These are phyloP conservation scores for Lophius piscatorius DNA, from an alignment of 2,113 vertebrate species.

Conservation along the genomic window DNA sequence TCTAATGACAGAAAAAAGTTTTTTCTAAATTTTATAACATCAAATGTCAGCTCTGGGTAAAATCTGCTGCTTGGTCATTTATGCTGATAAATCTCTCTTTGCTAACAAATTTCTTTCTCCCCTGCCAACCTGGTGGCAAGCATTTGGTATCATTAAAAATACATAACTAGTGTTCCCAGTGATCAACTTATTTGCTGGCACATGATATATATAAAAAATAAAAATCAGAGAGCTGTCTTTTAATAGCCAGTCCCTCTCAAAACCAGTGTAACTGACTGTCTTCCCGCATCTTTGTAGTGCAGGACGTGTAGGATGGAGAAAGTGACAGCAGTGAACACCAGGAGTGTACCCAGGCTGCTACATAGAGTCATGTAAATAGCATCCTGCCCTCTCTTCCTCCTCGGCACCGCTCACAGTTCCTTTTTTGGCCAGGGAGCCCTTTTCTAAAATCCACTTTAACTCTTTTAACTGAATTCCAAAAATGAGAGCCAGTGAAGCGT, in stretches of 20 bases:
- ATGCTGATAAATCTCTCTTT: conserved; percentile 25
- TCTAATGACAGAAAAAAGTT: too few relatives aligned
- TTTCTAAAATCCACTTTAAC: conserved; percentile 53
- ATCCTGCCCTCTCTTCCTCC: conserved; percentile 28
- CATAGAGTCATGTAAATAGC: conserved; percentile 54
- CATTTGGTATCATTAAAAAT: conserved; percentile 24
- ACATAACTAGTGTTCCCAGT: conserved; percentile 18
- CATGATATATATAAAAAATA: neutral
- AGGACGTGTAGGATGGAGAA: conserved; percentile 31
- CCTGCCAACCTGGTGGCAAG: conserved; percentile 40
- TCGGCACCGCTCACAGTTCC: conserved; percentile 20
- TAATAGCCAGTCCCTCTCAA: neutral
- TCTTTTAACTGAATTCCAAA: conserved; percentile 40
- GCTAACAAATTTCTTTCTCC: conserved; percentile 25
- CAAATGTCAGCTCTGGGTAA: conserved; percentile 24
- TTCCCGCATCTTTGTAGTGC: neutral
- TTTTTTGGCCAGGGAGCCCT: conserved; percentile 18
- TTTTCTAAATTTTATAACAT: conserved; percentile 23
- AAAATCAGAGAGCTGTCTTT: neutral
- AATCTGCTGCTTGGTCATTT: conserved; percentile 27
- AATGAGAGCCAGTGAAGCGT: conserved; percentile 43
- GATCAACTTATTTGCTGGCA: conserved; percentile 10
- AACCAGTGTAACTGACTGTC: conserved; percentile 1
- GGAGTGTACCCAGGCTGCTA: conserved; percentile 45
- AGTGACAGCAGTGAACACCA: conserved; percentile 41